Conservation (phyloP, 2,797 vertebrate species). For the Channallabes apus region DNA sequence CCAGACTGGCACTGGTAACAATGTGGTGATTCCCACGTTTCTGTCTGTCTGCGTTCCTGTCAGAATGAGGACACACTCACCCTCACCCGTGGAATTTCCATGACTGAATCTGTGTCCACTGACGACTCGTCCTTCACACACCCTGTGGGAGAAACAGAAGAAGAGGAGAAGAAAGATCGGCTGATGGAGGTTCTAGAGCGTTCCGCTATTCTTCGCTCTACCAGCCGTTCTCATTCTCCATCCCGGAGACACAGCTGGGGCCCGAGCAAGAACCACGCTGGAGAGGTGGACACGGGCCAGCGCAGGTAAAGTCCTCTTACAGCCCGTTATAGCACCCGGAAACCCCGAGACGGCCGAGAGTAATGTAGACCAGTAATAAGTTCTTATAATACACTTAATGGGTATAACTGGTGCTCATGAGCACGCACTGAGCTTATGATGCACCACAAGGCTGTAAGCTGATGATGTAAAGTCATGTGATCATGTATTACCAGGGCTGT, state of each 20-base stretch:
- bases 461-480: not conserved
- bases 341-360: not conserved
- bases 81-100: constrained; percentile 53
- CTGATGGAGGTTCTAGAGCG: constrained; percentile 75
- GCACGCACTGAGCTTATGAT: not conserved
- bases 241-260: constrained; percentile 92
- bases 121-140: constrained; percentile 66
- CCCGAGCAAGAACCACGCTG: constrained; percentile 74
- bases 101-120: constrained; percentile 74
- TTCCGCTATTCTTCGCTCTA: constrained; percentile 66
- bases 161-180: constrained; percentile 83
- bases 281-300: constrained; percentile 75
- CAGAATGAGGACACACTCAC: constrained; percentile 57
- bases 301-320: constrained; percentile 68
- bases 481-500: not conserved
- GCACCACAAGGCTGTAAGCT: not conserved
- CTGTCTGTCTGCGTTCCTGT: not conserved
- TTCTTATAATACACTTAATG: not conserved
- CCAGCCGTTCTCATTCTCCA: constrained; percentile 81
- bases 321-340: not conserved
- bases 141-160: constrained; percentile 63
- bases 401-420: not conserved
- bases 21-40: not conserved
- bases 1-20: not conserved
- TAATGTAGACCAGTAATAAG: not conserved